Evolutionary conservation across 1,140 invertebrate species (phyloP), one percentile per base, ranked within the genome.

Genomic region (Amyelois transitella): DNA sequence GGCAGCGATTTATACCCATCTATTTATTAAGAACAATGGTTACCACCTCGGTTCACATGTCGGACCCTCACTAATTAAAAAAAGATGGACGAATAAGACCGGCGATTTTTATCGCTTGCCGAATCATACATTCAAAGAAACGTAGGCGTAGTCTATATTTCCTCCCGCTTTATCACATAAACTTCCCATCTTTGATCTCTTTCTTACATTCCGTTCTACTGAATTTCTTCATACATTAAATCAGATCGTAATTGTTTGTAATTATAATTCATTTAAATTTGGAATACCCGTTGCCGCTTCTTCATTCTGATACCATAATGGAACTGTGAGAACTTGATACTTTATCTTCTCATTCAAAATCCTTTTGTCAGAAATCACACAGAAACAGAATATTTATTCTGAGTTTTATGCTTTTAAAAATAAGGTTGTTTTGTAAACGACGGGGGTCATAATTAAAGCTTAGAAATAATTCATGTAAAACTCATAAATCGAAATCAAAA

Each of bases 101-200:
- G 67, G 74, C 81, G 84, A 87, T 87, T 86, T 84, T 82, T 83
- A 87, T 87, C 84, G 73, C 75, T 76, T 69, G 77, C 79, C 84
- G 81, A 87, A 85, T 85, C 78, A 69, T 77, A 76, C 72, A 75
- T 62, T 68, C 66, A 68, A 79, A 72, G 74, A 77, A 74, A 74
- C 69, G 82, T 80, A 84, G 84, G 84, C 84, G 84, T 82, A 77
- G 58, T 74, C 68, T 73, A 72, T 66, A 43, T 53, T 49, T 56
- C 64, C 51, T 83, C 80, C 69, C 72, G 62, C 59, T 85, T 66
- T 60, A 60, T 56, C 80, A 61, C 50, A 51, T 6, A 19, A 48
- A 55, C 48, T 52, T 48, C 49, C 50, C 59, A 59, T 62, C 54
- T 57, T 49, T 69, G 61, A 61, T 66, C 72, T 54, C 60, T 71